phyloP scores from a whole-genome alignment of 2,888 invertebrate genomes.

The Micropterix aruncella region DNA sequence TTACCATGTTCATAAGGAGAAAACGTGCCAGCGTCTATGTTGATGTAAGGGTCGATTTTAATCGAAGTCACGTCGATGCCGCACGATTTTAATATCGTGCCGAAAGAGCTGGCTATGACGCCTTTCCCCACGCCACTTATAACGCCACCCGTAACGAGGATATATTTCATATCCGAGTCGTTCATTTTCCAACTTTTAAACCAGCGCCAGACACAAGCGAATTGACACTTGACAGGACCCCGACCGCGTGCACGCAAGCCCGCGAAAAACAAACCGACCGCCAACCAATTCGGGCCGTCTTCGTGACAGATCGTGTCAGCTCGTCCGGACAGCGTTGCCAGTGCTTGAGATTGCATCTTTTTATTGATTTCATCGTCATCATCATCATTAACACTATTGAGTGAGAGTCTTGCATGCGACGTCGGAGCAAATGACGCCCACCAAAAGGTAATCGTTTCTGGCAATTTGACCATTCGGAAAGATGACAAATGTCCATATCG shows the following conservation, averaged over 20 bases:
- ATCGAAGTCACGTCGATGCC: slow-evolving; percentile 95
- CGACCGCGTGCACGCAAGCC: slow-evolving; percentile 2
- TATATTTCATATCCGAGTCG: slow-evolving; percentile 73
- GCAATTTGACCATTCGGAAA: too few species aligned
- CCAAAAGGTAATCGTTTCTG: too few species aligned
- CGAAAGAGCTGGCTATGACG: slow-evolving; percentile 90
- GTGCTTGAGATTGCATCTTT: too few species aligned
- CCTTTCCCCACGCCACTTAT: slow-evolving; percentile 98
- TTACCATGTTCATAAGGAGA: slow-evolving; percentile 98
- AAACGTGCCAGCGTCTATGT: slow-evolving; percentile 98
- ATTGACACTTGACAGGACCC: slow-evolving; percentile 1
- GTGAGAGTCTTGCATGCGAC: too few species aligned
- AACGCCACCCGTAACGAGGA: slow-evolving; percentile 96
- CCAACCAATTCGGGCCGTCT: too few species aligned
- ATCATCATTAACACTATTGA: too few species aligned
- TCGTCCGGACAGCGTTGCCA: too few species aligned
- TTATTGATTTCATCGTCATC: too few species aligned
- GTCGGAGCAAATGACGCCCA: too few species aligned
- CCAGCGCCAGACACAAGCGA: neutral
- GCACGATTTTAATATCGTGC: slow-evolving; percentile 88
- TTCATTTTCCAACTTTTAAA: neutral
- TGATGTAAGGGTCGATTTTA: slow-evolving; percentile 99
- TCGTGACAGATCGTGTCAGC: too few species aligned
- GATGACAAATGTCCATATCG: too few species aligned
- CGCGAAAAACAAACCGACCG: too few species aligned